A percentile compares a stretch with the other conserved stretches of the same genome.
These are phyloP conservation scores for Dascyllus trimaculatus DNA, from an alignment of 2,113 vertebrate genomes.

Conservation along the genomic window DNA sequence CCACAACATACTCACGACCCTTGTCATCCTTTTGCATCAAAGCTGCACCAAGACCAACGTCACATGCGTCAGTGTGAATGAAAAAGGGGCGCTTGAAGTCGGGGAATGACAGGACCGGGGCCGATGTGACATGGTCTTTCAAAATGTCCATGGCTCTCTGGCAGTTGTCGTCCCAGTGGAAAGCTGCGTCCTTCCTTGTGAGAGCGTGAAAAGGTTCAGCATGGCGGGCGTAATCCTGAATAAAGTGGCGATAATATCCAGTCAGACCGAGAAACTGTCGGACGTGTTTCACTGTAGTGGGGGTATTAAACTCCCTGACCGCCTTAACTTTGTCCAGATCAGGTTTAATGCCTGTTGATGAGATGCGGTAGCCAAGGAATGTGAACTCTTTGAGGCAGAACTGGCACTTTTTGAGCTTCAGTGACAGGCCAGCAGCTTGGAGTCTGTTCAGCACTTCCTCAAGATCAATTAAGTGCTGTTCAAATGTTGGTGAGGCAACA, in stretches of 20 bases:
- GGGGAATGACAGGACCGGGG: neutral
- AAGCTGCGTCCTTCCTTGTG: neutral
- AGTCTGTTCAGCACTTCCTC: too few relatives aligned
- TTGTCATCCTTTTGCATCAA: neutral
- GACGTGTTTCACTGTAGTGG: neutral
- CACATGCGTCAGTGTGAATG: slow-evolving; percentile 16
- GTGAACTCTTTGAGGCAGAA: slow-evolving; percentile 2
- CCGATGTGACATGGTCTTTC: neutral
- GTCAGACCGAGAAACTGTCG: neutral
- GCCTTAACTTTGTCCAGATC: neutral
- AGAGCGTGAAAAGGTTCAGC: neutral
- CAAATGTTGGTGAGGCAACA: slow-evolving; percentile 20
- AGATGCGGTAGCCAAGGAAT: neutral
- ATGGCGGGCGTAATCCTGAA: neutral
- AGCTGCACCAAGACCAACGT: neutral
- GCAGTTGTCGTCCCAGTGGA: neutral
- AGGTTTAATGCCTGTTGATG: neutral
- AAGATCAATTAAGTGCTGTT: neutral
- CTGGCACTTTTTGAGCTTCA: neutral
- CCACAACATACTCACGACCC: too few relatives aligned
- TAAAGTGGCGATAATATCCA: neutral
- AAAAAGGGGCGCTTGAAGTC: neutral
- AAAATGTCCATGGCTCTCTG: neutral
- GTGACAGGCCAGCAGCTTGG: neutral
- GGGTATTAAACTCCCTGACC: neutral